A percentile compares a stretch with the other conserved stretches of the same genome.
Conservation (phyloP, 2,888 invertebrate genomes). For the Incurvaria masculella region DNA sequence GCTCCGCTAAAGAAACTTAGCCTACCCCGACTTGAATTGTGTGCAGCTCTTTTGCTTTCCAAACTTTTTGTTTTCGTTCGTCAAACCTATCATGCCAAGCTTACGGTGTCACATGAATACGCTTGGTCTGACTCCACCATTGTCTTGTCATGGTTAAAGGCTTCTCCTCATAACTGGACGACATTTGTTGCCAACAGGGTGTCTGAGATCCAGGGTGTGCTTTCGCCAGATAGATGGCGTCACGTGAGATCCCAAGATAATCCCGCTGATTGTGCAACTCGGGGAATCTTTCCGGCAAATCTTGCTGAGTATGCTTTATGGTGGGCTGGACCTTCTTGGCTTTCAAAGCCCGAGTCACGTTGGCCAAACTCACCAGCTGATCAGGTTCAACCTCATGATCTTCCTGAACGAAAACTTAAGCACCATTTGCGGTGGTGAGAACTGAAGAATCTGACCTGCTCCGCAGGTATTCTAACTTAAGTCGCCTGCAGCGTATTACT, state of each 20-base stretch:
- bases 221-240: not conserved
- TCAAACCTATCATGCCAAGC: not conserved
- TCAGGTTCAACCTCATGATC: not conserved
- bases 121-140: conserved; percentile 12
- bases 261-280: not conserved
- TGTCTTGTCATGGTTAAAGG: conserved; percentile 9
- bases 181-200: conserved; percentile 11
- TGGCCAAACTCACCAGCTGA: not conserved
- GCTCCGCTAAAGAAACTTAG: conserved; percentile 7
- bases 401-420: not conserved
- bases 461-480: not conserved
- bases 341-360: not conserved
- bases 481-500: not conserved
- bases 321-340: not conserved
- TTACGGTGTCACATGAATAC: conserved; percentile 2
- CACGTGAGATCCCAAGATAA: not conserved
- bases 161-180: conserved; percentile 7
- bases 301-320: not conserved
- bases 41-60: conserved; percentile 10
- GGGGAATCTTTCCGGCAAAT: not conserved
- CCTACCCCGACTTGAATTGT: conserved; percentile 11
- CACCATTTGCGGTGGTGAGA: not conserved
- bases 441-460: not conserved
- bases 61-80: conserved; percentile 1
- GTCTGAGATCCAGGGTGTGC: not conserved